A percentile compares a stretch with the other conserved stretches of the same genome.
These are phyloP conservation scores for Lophochroa leadbeateri DNA, from an alignment of 2,113 vertebrate species.

Conservation along the genomic window DNA sequence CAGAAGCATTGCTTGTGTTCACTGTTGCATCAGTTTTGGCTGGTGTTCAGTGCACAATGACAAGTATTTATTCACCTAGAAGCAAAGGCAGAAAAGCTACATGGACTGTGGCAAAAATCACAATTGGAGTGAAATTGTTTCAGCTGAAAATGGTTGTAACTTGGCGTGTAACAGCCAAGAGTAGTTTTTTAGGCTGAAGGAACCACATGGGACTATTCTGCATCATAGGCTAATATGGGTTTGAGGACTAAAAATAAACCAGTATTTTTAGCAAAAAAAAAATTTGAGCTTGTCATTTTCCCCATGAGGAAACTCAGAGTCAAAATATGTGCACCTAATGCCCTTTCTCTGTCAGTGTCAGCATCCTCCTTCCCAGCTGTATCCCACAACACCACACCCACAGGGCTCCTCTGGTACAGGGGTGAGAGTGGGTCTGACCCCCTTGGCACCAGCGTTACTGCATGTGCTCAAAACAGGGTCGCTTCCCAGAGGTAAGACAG, in stretches of 20 bases:
- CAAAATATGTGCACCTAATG: not conserved
- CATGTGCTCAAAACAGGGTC: rapidly evolving
- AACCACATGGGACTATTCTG: not conserved
- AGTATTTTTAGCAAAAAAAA: slow-evolving; percentile 15
- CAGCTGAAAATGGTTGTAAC: not conserved
- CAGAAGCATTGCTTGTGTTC: not conserved
- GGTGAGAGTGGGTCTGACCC: rapidly evolving
- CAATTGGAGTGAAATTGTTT: not conserved
- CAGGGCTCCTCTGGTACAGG: not conserved
- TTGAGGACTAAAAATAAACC: slow-evolving; percentile 29
- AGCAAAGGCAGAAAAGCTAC: not conserved
- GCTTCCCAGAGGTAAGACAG: not conserved
- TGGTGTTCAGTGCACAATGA: not conserved
- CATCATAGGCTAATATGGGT: not conserved
- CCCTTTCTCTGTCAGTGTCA: not conserved
- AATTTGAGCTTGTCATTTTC: not conserved
- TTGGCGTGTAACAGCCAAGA: not conserved
- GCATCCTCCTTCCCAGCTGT: not conserved
- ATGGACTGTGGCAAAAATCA: not conserved
- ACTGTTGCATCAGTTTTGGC: not conserved
- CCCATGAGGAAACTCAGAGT: not conserved
- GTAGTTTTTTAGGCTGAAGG: not conserved
- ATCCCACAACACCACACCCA: too few species aligned
- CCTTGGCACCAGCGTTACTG: rapidly evolving
- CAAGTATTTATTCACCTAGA: not conserved